These are phyloP conservation scores for Catharus bicknelli DNA, from an alignment of 2,113 vertebrate genomes.

Conservation along the genomic window DNA sequence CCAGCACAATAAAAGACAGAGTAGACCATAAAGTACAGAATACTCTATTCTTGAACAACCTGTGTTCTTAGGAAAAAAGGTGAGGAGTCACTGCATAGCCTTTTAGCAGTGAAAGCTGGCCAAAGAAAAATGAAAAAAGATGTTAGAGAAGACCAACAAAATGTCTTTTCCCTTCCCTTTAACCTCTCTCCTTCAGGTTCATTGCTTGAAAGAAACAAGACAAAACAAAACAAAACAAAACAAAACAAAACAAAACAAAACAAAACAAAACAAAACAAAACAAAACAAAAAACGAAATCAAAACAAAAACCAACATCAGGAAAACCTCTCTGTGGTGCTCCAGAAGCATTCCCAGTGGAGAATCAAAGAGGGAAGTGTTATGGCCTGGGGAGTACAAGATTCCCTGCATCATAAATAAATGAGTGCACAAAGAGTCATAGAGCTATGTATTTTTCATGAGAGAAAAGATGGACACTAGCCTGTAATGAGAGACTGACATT, in stretches of 20 bases:
- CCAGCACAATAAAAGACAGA: background rate
- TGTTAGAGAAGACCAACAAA: background rate
- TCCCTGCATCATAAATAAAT: conserved; percentile 13
- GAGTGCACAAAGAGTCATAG: background rate
- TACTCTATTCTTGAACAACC: background rate
- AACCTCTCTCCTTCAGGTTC: background rate
- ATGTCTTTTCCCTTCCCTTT: background rate
- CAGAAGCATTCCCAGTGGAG: background rate
- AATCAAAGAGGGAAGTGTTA: background rate
- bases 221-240: background rate
- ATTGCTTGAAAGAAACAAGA: background rate
- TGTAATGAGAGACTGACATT: background rate
- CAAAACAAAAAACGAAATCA: background rate
- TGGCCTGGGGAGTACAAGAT: background rate
- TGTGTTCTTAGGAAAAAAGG: background rate
- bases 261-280: background rate
- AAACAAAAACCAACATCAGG: background rate
- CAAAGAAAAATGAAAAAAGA: background rate
- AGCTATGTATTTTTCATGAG: conserved; percentile 29
- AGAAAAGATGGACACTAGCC: background rate
- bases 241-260: background rate
- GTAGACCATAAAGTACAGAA: fast-evolving
- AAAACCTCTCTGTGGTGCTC: background rate
- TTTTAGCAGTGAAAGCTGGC: background rate
- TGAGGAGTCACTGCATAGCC: background rate